Conservation (phyloP, 2,797 vertebrate species). For the Acanthiza pusilla region DNA sequence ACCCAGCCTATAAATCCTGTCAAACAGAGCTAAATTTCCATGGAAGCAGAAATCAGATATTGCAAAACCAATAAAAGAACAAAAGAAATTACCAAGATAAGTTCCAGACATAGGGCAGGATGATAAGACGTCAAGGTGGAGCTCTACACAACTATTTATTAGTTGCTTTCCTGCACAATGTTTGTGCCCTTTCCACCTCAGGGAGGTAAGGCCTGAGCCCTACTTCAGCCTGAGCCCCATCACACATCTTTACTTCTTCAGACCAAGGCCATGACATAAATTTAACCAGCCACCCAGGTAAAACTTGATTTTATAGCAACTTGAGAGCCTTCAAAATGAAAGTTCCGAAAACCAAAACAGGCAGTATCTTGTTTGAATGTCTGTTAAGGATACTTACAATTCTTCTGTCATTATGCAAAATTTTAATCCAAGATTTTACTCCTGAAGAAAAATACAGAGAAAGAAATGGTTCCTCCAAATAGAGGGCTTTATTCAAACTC, state of each 20-base stretch:
- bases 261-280: rapidly evolving
- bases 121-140: not conserved
- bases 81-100: not conserved
- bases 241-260: not conserved
- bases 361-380: not conserved
- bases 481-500: not conserved
- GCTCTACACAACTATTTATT: not conserved
- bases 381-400: not conserved
- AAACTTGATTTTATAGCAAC: not conserved
- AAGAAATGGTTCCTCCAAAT: not conserved
- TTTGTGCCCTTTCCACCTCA: not conserved
- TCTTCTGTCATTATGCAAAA: not conserved
- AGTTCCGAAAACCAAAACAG: not conserved
- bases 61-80: not conserved
- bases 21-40: not conserved
- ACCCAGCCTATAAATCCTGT: not conserved
- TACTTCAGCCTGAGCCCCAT: not conserved
- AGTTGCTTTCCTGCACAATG: not conserved
- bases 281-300: not conserved
- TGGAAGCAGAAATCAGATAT: not conserved
- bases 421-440: not conserved
- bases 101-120: rapidly evolving
- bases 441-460: not conserved
- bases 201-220: rapidly evolving
- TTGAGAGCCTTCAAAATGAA: not conserved